These are phyloP conservation scores for Hyperoplus immaculatus DNA, from an alignment of 2,797 vertebrate species.

Conservation along the genomic window DNA sequence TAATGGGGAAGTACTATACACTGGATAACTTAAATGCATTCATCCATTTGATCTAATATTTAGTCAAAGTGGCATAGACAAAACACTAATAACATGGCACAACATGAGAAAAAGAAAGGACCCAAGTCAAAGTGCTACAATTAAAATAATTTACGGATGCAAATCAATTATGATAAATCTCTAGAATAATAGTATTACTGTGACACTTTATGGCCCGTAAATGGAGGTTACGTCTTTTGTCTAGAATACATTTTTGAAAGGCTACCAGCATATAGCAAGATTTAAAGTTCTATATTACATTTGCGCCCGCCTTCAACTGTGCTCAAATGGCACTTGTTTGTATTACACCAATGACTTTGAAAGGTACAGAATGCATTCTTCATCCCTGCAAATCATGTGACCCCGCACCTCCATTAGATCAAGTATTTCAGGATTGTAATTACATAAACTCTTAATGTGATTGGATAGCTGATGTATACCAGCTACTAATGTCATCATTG, in stretches of 20 bases:
- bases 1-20: background rate
- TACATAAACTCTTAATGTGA: conserved; percentile 67
- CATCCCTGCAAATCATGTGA: conserved; percentile 34
- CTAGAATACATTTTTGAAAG: too few species aligned
- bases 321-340: background rate
- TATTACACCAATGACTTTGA: conserved; percentile 19
- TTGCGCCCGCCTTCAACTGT: background rate
- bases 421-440: conserved; percentile 59
- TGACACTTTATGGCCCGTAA: background rate
- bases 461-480: conserved; percentile 62
- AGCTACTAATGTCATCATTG: conserved; percentile 63
- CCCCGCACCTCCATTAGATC: conserved; percentile 34
- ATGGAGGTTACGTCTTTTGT: background rate
- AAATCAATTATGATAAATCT: conserved; percentile 4
- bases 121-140: background rate
- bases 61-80: background rate
- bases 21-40: background rate
- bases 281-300: background rate
- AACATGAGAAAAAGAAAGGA: background rate
- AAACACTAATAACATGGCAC: background rate
- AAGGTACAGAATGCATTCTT: conserved; percentile 26
- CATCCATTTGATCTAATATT: background rate
- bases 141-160: background rate
- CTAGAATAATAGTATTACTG: background rate
- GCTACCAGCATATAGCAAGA: background rate